Base-by-base conservation (phyloP, 2,888 invertebrate species). In the Desoria tigrina region DNA sequence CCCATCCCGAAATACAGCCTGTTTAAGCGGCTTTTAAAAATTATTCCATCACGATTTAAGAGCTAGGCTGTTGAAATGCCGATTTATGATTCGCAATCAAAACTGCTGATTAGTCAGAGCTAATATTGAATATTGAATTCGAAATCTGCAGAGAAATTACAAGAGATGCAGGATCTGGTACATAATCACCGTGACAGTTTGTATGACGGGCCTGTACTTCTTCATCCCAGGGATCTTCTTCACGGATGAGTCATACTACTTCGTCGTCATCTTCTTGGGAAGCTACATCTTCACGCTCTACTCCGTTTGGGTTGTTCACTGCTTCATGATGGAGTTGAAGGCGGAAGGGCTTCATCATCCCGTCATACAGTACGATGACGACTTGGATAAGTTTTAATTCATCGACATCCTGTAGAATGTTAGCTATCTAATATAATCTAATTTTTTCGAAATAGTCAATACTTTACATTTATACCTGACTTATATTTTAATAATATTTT, bases 151-250 rank as follows among this genome's bases (percentile, higher is more conserved):
- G 72, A 69, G 66, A 51, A 72, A 69, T 49, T 72, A 72, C 60
- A 63, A 65, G 14, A 45, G 65, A 45, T 55, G 67, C 32, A 54
- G 67, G 4, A 49, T 62, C 11, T 72, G 72, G 72, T 69, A 67
- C 54, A 58, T 72, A 42, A 67, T 61, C 16, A 72, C 72, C 18
- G 42, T 72, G 21, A 72, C 72, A 26, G 54, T 72, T 42, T 69
- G 69, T 18, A 62, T 72, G 72, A 63, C 62, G 1, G 69, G 67
- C 21, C 27, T 69, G 14, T 72, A 72, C 51, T 69, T 72, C 53
- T 72, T 72, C 57, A 55, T 72, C 16, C 72, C 72, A 4, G 72
- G 72, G 45, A 65, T 72, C 2, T 66, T 72, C 53, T 69, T 72
- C 56, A 72, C 72, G 1, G 72, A 72, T 7, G 72, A 72, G 42